These are phyloP conservation scores for Tinea semifulvella DNA, from an alignment of 2,888 invertebrate species.

Conservation along the genomic window DNA sequence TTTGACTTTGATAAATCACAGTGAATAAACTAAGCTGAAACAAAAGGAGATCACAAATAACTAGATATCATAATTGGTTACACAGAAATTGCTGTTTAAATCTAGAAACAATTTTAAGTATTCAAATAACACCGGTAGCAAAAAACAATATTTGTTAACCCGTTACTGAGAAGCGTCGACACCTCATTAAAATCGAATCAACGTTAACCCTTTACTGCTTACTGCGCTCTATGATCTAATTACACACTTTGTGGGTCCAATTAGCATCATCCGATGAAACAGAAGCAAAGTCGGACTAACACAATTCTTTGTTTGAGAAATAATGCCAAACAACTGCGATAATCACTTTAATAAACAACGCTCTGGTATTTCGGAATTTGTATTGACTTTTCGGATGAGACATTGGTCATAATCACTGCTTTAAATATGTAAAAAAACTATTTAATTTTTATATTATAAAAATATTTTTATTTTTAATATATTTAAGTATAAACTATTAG, in stretches of 20 bases:
- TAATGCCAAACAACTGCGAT: conserved; percentile 33
- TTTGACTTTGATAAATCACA: too few species aligned
- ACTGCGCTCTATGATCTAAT: conserved; percentile 33
- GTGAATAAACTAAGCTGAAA: too few species aligned
- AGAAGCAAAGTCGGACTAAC: conserved; percentile 20
- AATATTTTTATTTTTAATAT: too few species aligned
- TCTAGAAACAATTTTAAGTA: too few species aligned
- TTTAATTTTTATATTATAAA: too few species aligned
- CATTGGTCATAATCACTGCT: too few species aligned
- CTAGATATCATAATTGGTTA: too few species aligned
- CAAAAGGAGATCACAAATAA: too few species aligned
- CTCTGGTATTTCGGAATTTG: conserved; percentile 18
- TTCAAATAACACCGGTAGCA: neutral
- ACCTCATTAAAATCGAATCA: neutral
- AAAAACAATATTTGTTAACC: too few species aligned
- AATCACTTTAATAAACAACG: conserved; percentile 34
- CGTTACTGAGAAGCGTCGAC: conserved; percentile 1
- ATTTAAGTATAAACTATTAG: too few species aligned
- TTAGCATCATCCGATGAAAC: conserved; percentile 38
- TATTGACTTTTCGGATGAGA: neutral
- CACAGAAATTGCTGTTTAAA: too few species aligned
- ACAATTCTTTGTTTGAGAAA: conserved; percentile 27
- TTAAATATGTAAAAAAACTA: too few species aligned
- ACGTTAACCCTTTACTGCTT: conserved; percentile 16
- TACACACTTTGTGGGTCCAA: conserved; percentile 43